Base-by-base conservation (phyloP, 2,113 vertebrate species). In the Cervus canadensis region DNA sequence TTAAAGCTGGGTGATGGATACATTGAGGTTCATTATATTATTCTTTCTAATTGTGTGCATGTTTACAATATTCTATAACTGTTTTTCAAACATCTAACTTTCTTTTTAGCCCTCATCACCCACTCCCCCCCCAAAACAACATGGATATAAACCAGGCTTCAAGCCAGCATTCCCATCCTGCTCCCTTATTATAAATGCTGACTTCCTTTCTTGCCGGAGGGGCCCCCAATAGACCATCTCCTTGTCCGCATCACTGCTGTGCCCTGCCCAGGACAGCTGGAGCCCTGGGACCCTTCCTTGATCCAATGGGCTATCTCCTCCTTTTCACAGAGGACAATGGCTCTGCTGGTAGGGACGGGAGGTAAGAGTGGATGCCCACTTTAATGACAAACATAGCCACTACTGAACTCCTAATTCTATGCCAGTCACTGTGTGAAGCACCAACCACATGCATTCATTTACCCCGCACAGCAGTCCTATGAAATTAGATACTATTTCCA, bases 341-440 rank as follows among this genome's bases (percentile, higher is more conserved):
- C 81, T 74, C 15, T 16, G 57, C 30, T 86, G 40, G 43, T 15
- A 14, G 52, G 54, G 14, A 83, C 59, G 25, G 62, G 33, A 74
- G 21, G 5, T n/a, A 2, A 5, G 8, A 3, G 5, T 4, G 52
- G 36, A 71, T 1, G 7, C 28, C 40, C 43, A 33, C 17, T 56
- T 54, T 36, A 28, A 78, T 48, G 57, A 28, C 76, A 79, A 87
- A 40, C 5, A 21, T 13, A 30, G 62, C 8, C 50, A 19, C 26
- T 28, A 2, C 57, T 8, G 14, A 43, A 48, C 6, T 43, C 52
- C 82, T 43, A 0, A 0, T 1, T 57, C n/a, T 1, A 6, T 2
- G 40, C 33, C 62, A 36, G 33, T 45, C n/a, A 25, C 40, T 4
- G 2, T 14, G 23, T 21, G 67, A 85, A 13, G 54, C 14, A 1